Evolutionary conservation across 2,888 invertebrate species (phyloP).

Genomic region (Chrysotoxum bicinctum): DNA sequence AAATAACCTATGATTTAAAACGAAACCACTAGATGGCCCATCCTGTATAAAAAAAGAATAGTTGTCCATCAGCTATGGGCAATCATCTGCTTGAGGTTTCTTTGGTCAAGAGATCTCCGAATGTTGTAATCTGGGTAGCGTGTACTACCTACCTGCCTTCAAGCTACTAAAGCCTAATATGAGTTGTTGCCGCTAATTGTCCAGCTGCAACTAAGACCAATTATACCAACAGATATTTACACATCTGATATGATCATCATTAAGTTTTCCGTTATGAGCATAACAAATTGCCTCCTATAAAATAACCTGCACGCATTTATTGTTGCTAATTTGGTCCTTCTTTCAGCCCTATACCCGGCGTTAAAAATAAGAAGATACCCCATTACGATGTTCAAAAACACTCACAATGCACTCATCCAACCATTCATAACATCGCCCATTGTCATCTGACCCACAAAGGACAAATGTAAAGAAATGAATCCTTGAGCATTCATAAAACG

Average conservation of each 20-base stretch:
- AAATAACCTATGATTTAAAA: too few relatives aligned
- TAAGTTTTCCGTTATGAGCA: neutral
- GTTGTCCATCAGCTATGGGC: too few relatives aligned
- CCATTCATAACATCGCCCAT: slow-evolving; percentile 64
- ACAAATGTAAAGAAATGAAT: slow-evolving; percentile 44
- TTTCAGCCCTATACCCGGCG: neutral
- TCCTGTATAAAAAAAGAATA: too few relatives aligned
- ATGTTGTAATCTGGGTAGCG: too few relatives aligned
- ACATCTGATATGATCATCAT: slow-evolving; percentile 7
- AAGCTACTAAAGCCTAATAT: too few relatives aligned
- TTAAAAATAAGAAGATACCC: slow-evolving; percentile 28
- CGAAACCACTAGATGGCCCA: too few relatives aligned
- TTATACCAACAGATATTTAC: neutral
- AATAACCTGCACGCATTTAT: slow-evolving; percentile 4
- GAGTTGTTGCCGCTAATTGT: too few relatives aligned
- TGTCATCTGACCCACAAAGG: slow-evolving; percentile 68
- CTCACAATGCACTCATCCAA: slow-evolving; percentile 54
- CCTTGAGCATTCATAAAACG: slow-evolving; percentile 17
- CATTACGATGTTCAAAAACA: slow-evolving; percentile 16
- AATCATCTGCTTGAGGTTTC: too few relatives aligned
- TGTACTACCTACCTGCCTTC: too few relatives aligned
- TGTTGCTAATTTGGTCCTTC: slow-evolving; percentile 57
- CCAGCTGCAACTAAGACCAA: neutral
- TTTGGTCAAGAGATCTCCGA: too few relatives aligned
- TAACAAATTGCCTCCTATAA: slow-evolving; percentile 1